phyloP scores from a whole-genome alignment of 2,888 invertebrate genomes.

The Campopleginae sp. region DNA sequence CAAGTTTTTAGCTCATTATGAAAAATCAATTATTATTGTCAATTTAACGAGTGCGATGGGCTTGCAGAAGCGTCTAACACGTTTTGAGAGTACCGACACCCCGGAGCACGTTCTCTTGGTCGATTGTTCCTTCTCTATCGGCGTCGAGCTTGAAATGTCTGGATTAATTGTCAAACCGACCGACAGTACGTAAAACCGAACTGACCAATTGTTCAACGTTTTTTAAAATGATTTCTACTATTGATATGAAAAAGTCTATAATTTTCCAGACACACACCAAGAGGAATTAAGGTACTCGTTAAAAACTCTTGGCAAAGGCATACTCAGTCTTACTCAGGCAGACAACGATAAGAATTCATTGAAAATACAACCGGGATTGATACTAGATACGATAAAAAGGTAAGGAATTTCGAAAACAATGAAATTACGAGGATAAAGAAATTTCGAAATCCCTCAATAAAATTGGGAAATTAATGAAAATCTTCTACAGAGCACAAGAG shows the following conservation, averaged over 20 bases:
- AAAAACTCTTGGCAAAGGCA: slow-evolving; percentile 88
- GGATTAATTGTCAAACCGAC: slow-evolving; percentile 89
- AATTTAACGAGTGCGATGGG: not conserved
- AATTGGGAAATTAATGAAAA: not conserved
- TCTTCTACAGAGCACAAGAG: slow-evolving; percentile 81
- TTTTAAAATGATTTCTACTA: slow-evolving; percentile 26
- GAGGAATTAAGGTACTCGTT: slow-evolving; percentile 89
- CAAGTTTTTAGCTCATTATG: slow-evolving; percentile 7
- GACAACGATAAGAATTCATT: slow-evolving; percentile 85
- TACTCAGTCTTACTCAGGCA: slow-evolving; percentile 88
- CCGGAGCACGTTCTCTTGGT: slow-evolving; percentile 85
- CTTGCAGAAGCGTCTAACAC: slow-evolving; percentile 76
- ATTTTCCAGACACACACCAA: slow-evolving; percentile 84
- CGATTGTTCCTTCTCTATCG: slow-evolving; percentile 87
- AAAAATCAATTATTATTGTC: not conserved
- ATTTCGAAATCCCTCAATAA: not conserved
- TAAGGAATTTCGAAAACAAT: not conserved
- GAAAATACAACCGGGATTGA: slow-evolving; percentile 87
- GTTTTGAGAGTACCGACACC: slow-evolving; percentile 81
- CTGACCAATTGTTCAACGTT: slow-evolving; percentile 23
- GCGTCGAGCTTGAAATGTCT: slow-evolving; percentile 88
- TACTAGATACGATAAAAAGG: slow-evolving; percentile 88
- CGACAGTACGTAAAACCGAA: slow-evolving; percentile 85
- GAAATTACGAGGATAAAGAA: not conserved
- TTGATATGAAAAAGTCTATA: slow-evolving; percentile 68